Evolutionary conservation across 2,113 vertebrate genomes (phyloP), one percentile per base, ranked within the genome.

Genomic region (Eclectus roratus): DNA sequence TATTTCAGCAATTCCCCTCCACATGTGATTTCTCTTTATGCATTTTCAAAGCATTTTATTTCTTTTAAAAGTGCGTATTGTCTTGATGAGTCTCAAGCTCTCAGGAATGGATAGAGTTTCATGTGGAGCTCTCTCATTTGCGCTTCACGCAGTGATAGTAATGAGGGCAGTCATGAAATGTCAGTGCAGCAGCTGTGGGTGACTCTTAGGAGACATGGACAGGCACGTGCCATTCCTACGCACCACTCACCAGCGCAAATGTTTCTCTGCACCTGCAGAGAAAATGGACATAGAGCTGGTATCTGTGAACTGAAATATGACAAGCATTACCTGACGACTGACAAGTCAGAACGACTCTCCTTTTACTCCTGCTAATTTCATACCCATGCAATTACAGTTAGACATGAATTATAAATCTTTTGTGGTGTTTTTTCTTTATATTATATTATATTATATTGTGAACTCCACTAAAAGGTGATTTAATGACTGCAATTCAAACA

Each of bases 381-480:
- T 82, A 43, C 70, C 69, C n/a, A 5, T 77, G 70, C 65, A 70
- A 78, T 89, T 93, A 85, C 65, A 91, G 55, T 92, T 85, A 93
- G 37, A 43, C 33, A 47, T 0, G 31, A 94, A 89, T 86, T 60
- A 80, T 73, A 71, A 69, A 70, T 77, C 49, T 83, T 88, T 55
- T 73, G 28, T 24, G 27, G 12, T 76, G 60, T 50, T 79, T 49
- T 73, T 85, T 80, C 37, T 49, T 81, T 73, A 53, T 66, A 82
- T 79, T 73, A 2, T 92, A 46, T 71, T 55, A 3, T 92, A 49
- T 69, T 52, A 31, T 77, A 49, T 66, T 58, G 56, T 93, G 69
- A 92, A 91, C 68, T 83, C 71, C 31, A 73, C 88, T 80, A 82
- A 72, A 88, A 95, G 82, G 66, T 96, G 91, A 73, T 91, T 94